Percentiles rank a stretch among this genome's conserved stretches.
phyloP scores from a whole-genome alignment of 2,797 vertebrate species.

The Cyprinella venusta region DNA sequence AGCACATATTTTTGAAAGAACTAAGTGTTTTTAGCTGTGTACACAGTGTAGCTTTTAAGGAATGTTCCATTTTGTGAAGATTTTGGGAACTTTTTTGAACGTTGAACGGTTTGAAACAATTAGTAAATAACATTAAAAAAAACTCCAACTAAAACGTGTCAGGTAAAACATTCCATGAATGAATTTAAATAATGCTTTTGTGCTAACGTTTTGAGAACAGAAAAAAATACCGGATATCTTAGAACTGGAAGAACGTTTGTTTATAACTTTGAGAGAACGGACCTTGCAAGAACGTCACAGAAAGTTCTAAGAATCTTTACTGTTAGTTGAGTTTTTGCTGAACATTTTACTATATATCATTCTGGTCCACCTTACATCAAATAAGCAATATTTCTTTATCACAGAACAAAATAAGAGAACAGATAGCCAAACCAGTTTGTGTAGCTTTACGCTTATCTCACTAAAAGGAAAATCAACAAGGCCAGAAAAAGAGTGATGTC shows the following conservation, averaged over 20 bases:
- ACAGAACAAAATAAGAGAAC: background rate
- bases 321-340: background rate
- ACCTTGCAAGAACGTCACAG: background rate
- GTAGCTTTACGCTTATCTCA: constrained; percentile 18
- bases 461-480: constrained; percentile 26
- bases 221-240: too few species aligned
- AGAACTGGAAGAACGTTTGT: background rate
- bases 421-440: background rate
- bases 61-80: too few species aligned
- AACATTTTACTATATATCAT: background rate
- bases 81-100: too few species aligned
- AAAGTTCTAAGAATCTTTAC: background rate
- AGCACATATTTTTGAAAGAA: too few species aligned
- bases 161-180: too few species aligned
- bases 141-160: too few species aligned
- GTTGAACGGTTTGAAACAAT: too few species aligned
- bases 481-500: constrained; percentile 20
- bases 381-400: background rate
- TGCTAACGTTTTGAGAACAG: too few species aligned
- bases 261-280: background rate
- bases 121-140: too few species aligned
- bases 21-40: too few species aligned
- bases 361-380: background rate
- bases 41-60: too few species aligned
- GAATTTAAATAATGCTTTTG: too few species aligned